These are phyloP conservation scores for Microcebus jonahi DNA, from an alignment of 2,113 vertebrate genomes.

Conservation along the genomic window DNA sequence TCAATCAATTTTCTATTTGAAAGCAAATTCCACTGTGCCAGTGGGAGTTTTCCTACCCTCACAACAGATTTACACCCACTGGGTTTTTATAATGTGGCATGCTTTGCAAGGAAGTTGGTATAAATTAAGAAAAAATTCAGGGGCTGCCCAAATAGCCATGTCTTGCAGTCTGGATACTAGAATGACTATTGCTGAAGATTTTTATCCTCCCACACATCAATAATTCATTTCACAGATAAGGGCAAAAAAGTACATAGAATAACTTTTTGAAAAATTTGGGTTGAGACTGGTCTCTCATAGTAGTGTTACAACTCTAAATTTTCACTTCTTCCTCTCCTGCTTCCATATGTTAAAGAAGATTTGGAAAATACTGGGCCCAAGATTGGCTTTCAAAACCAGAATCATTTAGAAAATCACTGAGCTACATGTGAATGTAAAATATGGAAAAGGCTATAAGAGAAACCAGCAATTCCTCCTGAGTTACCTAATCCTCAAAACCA, in stretches of 20 bases:
- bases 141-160: conserved; percentile 2
- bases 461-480: background rate
- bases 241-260: background rate
- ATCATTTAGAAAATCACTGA: conserved; percentile 44
- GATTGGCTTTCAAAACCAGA: background rate
- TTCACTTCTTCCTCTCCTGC: conserved; percentile 9
- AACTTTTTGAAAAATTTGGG: background rate
- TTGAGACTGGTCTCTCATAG: background rate
- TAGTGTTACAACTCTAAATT: background rate
- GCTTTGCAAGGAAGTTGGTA: conserved; percentile 47
- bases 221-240: conserved; percentile 48
- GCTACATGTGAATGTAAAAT: background rate
- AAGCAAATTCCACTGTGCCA: conserved; percentile 32
- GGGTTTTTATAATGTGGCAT: conserved; percentile 16
- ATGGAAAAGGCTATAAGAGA: background rate
- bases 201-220: background rate
- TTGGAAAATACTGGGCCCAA: background rate
- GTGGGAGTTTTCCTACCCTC: conserved; percentile 10
- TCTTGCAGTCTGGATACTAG: background rate
- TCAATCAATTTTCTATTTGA: conserved; percentile 52
- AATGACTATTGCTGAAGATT: background rate
- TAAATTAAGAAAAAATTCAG: conserved; percentile 19
- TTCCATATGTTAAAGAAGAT: conserved; percentile 7
- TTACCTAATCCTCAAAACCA: background rate
- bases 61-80: conserved; percentile 8